Conservation (phyloP, 1,140 invertebrate genomes). For the Zeugodacus cucurbitae region DNA sequence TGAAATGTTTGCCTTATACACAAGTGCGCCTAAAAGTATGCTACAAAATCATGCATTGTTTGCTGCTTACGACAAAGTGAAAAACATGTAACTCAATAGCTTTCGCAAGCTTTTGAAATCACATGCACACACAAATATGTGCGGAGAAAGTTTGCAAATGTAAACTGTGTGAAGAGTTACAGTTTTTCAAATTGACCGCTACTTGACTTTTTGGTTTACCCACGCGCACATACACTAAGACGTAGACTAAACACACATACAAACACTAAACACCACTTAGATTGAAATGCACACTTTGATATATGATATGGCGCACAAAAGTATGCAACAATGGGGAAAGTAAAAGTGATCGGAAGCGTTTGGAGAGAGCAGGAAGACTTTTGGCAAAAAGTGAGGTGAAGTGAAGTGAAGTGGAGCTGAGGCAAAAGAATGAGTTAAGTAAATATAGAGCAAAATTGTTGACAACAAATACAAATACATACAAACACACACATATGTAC, state of each 20-base stretch:
- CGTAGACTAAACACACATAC: too few relatives aligned
- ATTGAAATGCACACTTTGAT: background rate
- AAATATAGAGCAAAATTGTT: background rate
- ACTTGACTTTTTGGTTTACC: slow-evolving; percentile 28
- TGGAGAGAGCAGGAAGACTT: background rate
- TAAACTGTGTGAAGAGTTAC: background rate
- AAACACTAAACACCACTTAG: background rate
- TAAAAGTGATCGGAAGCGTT: slow-evolving; percentile 31
- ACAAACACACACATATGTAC: background rate
- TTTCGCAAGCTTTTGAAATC: background rate
- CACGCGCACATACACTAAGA: too few relatives aligned
- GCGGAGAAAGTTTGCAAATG: background rate
- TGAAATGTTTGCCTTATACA: background rate
- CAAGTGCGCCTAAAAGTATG: background rate
- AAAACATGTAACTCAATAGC: background rate
- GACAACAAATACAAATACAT: background rate
- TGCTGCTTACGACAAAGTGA: background rate
- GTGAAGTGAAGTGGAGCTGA: background rate
- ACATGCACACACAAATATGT: background rate
- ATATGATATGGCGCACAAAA: background rate
- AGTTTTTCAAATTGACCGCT: slow-evolving; percentile 16
- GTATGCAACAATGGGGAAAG: slow-evolving; percentile 18
- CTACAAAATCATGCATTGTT: background rate
- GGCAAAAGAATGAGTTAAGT: background rate
- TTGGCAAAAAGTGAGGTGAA: too few relatives aligned